Base-by-base conservation (phyloP, 2,888 invertebrate species). In the Hirtodrosophila cameraria region DNA sequence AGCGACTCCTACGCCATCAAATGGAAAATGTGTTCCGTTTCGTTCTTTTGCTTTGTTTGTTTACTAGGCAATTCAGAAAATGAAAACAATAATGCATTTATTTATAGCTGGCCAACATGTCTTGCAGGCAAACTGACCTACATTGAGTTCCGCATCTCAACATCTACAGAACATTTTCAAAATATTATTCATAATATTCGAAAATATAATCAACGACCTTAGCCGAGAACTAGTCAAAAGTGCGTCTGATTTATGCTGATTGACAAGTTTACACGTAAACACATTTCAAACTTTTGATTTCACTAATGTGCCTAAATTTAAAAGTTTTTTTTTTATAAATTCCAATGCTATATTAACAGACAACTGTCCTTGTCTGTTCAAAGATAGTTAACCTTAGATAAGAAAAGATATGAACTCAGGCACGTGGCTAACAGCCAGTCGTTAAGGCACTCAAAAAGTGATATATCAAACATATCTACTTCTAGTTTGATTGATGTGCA, bases 301-400 rank as follows among this genome's bases (percentile, higher is more conserved):
- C 16, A 61, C 59, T 52, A 75, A 70, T 71, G 53, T 30, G 54
- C 18, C 30, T 31, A 72, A 61, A 81, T 58, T 45, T 43, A 75
- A 79, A 73, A 64, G 80, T 73, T 83, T 70, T 79, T 80, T 67
- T 76, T 83, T 70, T 73, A 76, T 58, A 83, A 83, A 76, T 78
- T 58, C 70, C 66, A 70, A 82, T 62, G 75, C 61, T 70, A 39
- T 49, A 27, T 60, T 23, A 35, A 53, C 31, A 62, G 82, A 58
- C 71, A 53, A 53, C 52, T 73, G 83, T 57, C 78, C 78, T 76
- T 73, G 77, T 60, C 58, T 35, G 35, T 8, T 41, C 31, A 25
- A 46, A 46, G 75, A 50, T 41, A 49, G 50, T 69, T 69, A 54
- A 79, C 76, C 83, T 55, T 55, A 64, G 76, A 78, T 82, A 79